Base-by-base conservation (phyloP, 2,888 invertebrate species). In the Amblyteles armatorius region DNA sequence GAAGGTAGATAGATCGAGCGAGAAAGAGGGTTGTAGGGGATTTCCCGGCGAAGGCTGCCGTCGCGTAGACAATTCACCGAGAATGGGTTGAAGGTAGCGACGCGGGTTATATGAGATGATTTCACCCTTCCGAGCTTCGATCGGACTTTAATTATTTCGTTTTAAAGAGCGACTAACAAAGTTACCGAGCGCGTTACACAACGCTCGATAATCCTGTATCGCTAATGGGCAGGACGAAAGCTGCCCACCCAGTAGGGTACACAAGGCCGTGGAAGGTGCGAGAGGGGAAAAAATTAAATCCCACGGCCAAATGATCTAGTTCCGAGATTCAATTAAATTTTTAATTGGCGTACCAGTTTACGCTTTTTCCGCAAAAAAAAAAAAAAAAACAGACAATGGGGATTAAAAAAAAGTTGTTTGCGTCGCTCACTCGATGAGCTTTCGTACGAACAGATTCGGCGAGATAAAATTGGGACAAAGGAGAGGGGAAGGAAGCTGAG, bases 101-200 rank as follows among this genome's bases (percentile, higher is more conserved):
- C 33, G 33, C 4, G 13, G 33, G n/a, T 29, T 63, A 72, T 82
- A 77, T 71, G 69, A 52, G 69, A 63, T 63, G 71, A 19, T 57
- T 72, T 67, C 52, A 36, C 73, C 50, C 71, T 65, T 78, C 57
- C 22, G 57, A 26, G 44, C 67, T 72, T 78, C 72, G 84, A 82
- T 82, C 79, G 73, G 40, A 82, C 76, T 86, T 87, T 85, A 83
- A 87, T 84, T 81, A 84, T 83, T 83, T 82, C 74, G 44, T 80
- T 80, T 80, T 76, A 76, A 83, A 86, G 82, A 77, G 33, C 63
- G 68, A 55, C 63, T 82, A 85, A 86, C 81, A 76, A 83, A 82
- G 79, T 83, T 83, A 78, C 26, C 44, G 26, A 69, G 68, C 65
- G 63, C 68, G 82, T 86, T 78, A 74, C 74, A 77, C 74, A 82